phyloP scores from a whole-genome alignment of 2,797 vertebrate species.

The Cirrhinus molitorella region DNA sequence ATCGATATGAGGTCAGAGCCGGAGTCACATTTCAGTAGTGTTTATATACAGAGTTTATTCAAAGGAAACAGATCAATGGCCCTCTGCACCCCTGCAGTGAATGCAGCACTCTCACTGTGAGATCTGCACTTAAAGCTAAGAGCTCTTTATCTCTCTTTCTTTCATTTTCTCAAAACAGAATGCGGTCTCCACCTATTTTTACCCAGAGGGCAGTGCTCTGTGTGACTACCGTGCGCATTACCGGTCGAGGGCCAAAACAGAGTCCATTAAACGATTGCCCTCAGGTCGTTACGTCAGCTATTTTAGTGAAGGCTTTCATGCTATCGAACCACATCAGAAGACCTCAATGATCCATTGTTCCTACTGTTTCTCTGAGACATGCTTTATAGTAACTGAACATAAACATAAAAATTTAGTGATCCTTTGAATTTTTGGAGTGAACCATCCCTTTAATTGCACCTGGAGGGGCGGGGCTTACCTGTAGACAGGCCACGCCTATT shows the following conservation, averaged over 20 bases:
- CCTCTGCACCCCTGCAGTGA: constrained; percentile 30
- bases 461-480: constrained; percentile 73
- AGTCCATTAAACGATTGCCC: constrained; percentile 59
- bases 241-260: constrained; percentile 57
- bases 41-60: constrained; percentile 61
- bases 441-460: neutral
- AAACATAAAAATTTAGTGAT: neutral
- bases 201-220: constrained; percentile 5
- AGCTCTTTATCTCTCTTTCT: constrained; percentile 32
- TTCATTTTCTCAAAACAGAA: constrained; percentile 18
- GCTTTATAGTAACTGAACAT: constrained; percentile 13
- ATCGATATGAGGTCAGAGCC: constrained; percentile 56
- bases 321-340: constrained; percentile 42
- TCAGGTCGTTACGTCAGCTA: constrained; percentile 53
- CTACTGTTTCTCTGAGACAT: constrained; percentile 6
- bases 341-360: constrained; percentile 29
- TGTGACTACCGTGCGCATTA: constrained; percentile 38
- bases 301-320: constrained; percentile 51
- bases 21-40: constrained; percentile 54
- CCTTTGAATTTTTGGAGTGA: neutral
- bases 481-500: constrained; percentile 87
- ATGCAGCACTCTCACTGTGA: constrained; percentile 20
- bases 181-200: constrained; percentile 39
- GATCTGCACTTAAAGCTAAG: constrained; percentile 40
- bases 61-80: constrained; percentile 55